Conservation (phyloP, 2,113 vertebrate genomes). For the Telmatochromis brichardi region DNA sequence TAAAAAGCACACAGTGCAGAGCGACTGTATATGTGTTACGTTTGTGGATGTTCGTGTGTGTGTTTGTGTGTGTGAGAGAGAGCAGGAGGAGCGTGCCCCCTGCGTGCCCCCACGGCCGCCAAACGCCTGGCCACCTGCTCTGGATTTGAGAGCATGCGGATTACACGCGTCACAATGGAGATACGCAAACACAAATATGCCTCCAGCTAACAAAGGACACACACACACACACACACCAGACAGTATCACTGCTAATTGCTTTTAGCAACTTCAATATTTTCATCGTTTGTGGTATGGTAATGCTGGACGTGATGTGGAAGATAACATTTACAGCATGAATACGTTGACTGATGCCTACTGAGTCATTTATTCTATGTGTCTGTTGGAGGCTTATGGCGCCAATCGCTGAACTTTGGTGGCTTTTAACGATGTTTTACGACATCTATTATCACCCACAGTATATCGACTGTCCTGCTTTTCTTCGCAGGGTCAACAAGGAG, state of each 20-base stretch:
- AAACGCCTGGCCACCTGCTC: conserved; percentile 74
- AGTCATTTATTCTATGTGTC: not conserved
- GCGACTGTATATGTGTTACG: not conserved
- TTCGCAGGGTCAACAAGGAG: not conserved
- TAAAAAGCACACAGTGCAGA: not conserved
- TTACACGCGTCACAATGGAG: conserved; percentile 72
- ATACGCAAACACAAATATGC: conserved; percentile 65
- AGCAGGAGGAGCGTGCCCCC: conserved; percentile 49
- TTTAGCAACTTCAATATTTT: conserved; percentile 40
- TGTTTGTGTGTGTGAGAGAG: not conserved
- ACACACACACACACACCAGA: not conserved
- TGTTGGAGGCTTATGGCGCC: not conserved
- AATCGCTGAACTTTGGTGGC: not conserved
- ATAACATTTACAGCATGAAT: not conserved
- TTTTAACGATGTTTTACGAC: not conserved
- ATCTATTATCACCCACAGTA: too few species aligned
- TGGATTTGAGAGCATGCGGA: conserved; percentile 69
- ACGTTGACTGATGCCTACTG: not conserved
- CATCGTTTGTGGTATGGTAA: not conserved
- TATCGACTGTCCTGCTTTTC: conserved; percentile 26
- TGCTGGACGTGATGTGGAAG: not conserved
- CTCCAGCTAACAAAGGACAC: conserved; percentile 47
- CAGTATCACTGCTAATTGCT: conserved; percentile 22
- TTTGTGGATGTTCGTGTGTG: not conserved
- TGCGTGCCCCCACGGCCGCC: conserved; percentile 48